Evolutionary conservation across 2,888 invertebrate genomes (phyloP), one percentile per base, ranked within the genome.

Genomic region (Leptopilina syphax): DNA sequence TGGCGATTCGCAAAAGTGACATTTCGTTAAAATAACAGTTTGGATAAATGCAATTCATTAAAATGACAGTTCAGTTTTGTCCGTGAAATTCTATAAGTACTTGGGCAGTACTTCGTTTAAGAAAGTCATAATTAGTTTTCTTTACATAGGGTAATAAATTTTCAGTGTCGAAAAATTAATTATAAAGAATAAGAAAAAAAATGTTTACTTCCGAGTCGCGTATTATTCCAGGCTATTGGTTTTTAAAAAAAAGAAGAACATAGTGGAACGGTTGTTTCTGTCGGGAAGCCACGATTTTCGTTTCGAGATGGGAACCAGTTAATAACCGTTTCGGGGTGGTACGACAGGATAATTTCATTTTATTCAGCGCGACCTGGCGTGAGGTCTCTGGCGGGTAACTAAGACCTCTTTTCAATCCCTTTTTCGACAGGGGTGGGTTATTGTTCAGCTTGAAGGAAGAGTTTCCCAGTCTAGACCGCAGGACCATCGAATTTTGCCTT

Each of bases 401-500:
- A 88, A 85, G 86, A 86, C 87, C 89, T 88, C 87, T 88, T 89
- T 90, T 90, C 90, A 89, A 90, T 89, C 89, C 88, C 86, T 77
- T 84, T 78, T 80, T 77, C 54, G 73, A 67, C 80, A 54, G 76
- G 84, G 81, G 83, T 82, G 65, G 81, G 73, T 54, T 54, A 24
- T 24, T 70, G 70, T 70, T 70, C 70, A 27, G 13, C 54, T 77
- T 77, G 78, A 70, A 83, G 79, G 83, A 79, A 82, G 84, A 81
- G 77, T 80, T 83, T 83, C 82, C 68, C 79, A 79, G 78, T 83
- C 82, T 73, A 86, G 83, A 89, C 89, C 89, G 84, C 89, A 88
- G 85, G 82, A 88, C 85, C 85, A 85, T 87, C 85, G 83, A 85
- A 85, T 83, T 84, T 84, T 84, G 85, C 27, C 57, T 73, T 57